Evolutionary conservation across 2,888 invertebrate species (phyloP).

Genomic region (Tetranychus piercei): DNA sequence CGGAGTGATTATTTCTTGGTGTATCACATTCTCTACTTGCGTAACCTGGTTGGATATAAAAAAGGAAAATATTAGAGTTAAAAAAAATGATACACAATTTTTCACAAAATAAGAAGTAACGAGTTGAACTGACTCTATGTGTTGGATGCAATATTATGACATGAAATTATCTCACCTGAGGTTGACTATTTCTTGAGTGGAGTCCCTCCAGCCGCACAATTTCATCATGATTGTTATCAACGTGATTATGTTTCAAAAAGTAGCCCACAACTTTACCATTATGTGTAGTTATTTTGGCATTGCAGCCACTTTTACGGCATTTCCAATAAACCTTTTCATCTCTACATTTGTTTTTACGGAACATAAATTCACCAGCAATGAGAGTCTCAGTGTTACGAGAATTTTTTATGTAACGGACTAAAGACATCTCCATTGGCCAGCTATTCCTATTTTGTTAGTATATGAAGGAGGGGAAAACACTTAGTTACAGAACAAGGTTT

Average conservation of each 20-base stretch:
- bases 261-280: constrained; percentile 1
- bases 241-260: background rate
- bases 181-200: background rate
- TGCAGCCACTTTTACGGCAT: background rate
- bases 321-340: constrained; percentile 1
- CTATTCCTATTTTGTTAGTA: background rate
- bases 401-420: background rate
- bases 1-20: background rate
- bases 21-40: background rate
- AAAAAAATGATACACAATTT: background rate
- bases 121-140: too few relatives aligned
- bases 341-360: background rate
- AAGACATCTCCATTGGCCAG: background rate
- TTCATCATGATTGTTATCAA: background rate
- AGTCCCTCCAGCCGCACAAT: background rate
- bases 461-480: too few relatives aligned
- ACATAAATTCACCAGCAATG: background rate
- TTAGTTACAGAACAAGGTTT: too few relatives aligned
- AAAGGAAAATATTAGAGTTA: background rate
- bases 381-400: background rate
- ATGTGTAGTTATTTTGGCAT: background rate
- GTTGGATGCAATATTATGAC: too few relatives aligned
- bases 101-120: background rate
- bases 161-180: background rate
- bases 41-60: background rate